phyloP scores from a whole-genome alignment of 35 echinoderm and acorn worm species.

The Apostichopus japonicus region DNA sequence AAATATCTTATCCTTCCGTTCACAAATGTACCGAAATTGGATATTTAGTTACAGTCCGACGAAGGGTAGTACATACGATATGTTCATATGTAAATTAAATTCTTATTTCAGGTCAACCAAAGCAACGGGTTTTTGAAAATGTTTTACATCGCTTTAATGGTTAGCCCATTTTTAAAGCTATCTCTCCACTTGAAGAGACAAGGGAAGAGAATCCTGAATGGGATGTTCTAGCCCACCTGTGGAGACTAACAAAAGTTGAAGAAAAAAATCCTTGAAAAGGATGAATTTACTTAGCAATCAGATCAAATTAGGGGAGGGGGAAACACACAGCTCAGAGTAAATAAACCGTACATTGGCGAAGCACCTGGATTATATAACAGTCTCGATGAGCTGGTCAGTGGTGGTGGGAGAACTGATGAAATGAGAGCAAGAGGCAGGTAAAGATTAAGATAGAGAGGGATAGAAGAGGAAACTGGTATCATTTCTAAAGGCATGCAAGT shows the following conservation, averaged over 20 bases:
- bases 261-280: slow-evolving; percentile 25
- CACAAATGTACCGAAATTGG: no score
- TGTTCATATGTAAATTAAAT: no score
- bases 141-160: neutral
- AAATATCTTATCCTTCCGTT: no score
- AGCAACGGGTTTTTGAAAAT: no score
- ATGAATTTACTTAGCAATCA: slow-evolving; percentile 19
- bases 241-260: slow-evolving; percentile 26
- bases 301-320: slow-evolving; percentile 46
- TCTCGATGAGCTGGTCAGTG: neutral
- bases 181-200: slow-evolving; percentile 34
- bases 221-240: slow-evolving; percentile 38
- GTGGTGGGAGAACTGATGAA: neutral
- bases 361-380: neutral
- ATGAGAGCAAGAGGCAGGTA: neutral
- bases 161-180: neutral
- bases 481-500: no score
- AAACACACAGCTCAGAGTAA: neutral
- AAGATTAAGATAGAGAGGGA: neutral
- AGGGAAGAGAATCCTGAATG: slow-evolving; percentile 6
- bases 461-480: neutral
- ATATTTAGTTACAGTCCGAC: no score
- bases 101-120: no score
- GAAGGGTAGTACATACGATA: no score
- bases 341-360: slow-evolving; percentile 19